phyloP scores from a whole-genome alignment of 2,888 invertebrate genomes.

The Nemoura dubitans region DNA sequence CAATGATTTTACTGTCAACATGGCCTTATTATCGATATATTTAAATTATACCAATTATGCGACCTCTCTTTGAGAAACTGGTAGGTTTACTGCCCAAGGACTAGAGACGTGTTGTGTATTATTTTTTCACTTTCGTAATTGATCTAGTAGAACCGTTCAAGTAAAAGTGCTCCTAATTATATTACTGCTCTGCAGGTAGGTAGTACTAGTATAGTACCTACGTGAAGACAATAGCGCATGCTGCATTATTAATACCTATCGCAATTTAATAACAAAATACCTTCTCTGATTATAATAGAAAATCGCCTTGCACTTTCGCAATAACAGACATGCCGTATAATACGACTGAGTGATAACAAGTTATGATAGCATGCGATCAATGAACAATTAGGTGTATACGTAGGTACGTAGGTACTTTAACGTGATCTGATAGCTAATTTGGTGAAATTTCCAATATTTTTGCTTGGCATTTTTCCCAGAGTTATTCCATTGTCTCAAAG shows the following conservation, averaged over 20 bases:
- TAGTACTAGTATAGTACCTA: no score
- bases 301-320: neutral
- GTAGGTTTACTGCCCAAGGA: neutral
- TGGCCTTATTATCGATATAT: neutral
- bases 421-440: neutral
- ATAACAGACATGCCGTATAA: neutral
- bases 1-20: neutral
- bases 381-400: neutral
- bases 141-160: neutral
- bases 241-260: neutral
- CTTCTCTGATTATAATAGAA: neutral
- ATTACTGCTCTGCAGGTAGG: no score
- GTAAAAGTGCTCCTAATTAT: neutral
- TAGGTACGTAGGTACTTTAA: no score
- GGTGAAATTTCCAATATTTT: neutral
- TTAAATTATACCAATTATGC: slow-evolving; percentile 1
- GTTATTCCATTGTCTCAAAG: neutral
- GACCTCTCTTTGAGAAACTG: neutral
- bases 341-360: neutral
- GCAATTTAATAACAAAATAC: neutral
- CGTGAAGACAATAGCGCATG: neutral
- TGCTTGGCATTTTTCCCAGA: neutral
- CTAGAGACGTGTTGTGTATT: neutral
- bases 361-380: neutral
- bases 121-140: slow-evolving; percentile 12